Base-by-base conservation (phyloP, 2,113 vertebrate genomes). In the Mustela nigripes region DNA sequence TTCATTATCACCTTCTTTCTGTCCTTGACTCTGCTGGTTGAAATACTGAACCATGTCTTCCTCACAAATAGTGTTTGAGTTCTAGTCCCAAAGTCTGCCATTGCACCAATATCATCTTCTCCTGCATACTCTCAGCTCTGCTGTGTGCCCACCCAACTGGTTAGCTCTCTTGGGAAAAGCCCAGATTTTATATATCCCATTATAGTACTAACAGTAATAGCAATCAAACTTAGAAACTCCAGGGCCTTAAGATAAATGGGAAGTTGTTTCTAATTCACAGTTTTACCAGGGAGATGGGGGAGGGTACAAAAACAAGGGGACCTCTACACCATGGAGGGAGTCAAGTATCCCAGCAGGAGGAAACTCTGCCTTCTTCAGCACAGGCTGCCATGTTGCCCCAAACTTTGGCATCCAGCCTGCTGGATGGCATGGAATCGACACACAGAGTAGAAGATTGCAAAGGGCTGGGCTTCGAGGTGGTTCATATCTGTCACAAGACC, bases 321-420 rank as follows among this genome's bases (percentile, higher is more conserved):
- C 0, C 50, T n/a, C 26, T 21, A 24, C 3, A 4, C 15, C 9
- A 2, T 5, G 4, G 10, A 22, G 45, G 18, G 0, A 39, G 24
- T 24, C 24, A 19, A 15, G 19, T 3, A 7, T 42, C 12, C 50
- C 58, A 65, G 39, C 31, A 50, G 21, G 45, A 24, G 56, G 31
- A 24, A 31, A 33, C 12, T 45, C 15, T 21, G 11, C 11, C 4
- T 36, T 36, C 24, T 36, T 67, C 5, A 7, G 1, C 2, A 4
- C 0, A 1, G 42, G 7, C 15, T n/a, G 26, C 39, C 42, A 42
- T 24, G 33, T 45, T 67, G 22, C 8, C 3, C 11, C 28, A 50
- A 7, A 21, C 11, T 76, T 86, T 4, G 5, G 19, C 26, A 31
- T 33, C 26, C 31, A 48, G 2, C 14, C 39, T 36, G 9, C 60